A percentile compares a stretch with the other conserved stretches of the same genome.
Evolutionary conservation across 2,113 vertebrate species (phyloP).

Genomic region (Proterorhinus semilunaris): DNA sequence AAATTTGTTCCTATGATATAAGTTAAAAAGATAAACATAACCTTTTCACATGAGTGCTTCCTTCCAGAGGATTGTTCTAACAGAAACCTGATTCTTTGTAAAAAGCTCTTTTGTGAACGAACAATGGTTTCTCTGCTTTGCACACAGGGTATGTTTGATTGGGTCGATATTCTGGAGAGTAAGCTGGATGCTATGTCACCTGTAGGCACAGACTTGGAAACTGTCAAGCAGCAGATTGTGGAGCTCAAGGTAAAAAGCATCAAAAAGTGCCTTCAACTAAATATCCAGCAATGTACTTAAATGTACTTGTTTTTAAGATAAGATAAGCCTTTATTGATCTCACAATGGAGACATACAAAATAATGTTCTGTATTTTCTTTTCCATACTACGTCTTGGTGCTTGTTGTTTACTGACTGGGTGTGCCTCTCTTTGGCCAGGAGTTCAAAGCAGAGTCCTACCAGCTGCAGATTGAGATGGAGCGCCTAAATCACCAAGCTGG

Average conservation of each 20-base stretch:
- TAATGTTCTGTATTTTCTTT: conserved; percentile 6
- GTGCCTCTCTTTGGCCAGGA: conserved; percentile 73
- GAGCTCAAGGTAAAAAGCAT: conserved; percentile 90
- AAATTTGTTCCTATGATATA: background rate
- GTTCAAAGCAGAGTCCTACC: conserved; percentile 94
- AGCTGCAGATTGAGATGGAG: conserved; percentile 98
- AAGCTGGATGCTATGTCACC: conserved; percentile 95
- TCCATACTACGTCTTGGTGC: conserved; percentile 14
- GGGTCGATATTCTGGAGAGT: conserved; percentile 92
- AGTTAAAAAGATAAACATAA: background rate
- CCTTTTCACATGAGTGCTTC: background rate
- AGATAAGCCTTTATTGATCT: no score
- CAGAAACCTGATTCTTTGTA: conserved; percentile 37
- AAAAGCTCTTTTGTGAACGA: conserved; percentile 37
- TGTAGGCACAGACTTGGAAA: conserved; percentile 95
- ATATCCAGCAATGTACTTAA: conserved; percentile 17
- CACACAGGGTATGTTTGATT: conserved; percentile 93
- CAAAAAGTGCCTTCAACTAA: no score
- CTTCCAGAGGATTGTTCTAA: conserved; percentile 16
- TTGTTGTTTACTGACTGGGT: conserved; percentile 44
- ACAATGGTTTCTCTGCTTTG: conserved; percentile 34
- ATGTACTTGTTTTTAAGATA: conserved; percentile 9
- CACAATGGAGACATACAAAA: background rate
- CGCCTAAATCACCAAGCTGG: conserved; percentile 92
- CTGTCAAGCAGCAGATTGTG: conserved; percentile 97